Evolutionary conservation across 2,797 vertebrate genomes (phyloP).

Genomic region (Apogon talboti): DNA sequence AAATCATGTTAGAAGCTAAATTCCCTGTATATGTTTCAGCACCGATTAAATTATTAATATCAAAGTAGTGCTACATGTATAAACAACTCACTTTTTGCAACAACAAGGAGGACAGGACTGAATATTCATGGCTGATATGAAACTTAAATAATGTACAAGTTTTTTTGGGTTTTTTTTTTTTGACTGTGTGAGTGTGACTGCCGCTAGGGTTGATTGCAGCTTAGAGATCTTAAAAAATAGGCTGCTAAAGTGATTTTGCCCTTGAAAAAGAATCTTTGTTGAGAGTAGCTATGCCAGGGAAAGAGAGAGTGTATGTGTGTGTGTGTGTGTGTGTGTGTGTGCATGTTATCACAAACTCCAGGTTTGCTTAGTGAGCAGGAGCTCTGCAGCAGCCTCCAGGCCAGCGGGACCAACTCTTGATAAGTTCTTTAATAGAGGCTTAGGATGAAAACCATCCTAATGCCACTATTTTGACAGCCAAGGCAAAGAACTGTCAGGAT

Average conservation of each 20-base stretch:
- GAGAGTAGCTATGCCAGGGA: conserved; percentile 16
- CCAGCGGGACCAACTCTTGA: conserved; percentile 43
- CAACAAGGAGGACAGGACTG: conserved; percentile 18
- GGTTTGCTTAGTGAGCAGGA: conserved; percentile 57
- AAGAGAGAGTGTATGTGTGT: conserved; percentile 4
- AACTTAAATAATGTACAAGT: conserved; percentile 26
- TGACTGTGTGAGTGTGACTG: conserved; percentile 14
- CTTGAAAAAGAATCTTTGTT: conserved; percentile 52
- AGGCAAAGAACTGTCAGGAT: conserved; percentile 30
- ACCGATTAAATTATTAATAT: conserved; percentile 20
- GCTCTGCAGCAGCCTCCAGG: conserved; percentile 54
- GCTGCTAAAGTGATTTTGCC: conserved; percentile 37
- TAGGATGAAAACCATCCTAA: conserved; percentile 59
- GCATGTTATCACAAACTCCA: conserved; percentile 52
- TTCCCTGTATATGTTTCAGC: background rate
- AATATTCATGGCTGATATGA: conserved; percentile 39
- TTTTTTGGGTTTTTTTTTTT: conserved; percentile 21
- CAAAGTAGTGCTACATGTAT: conserved; percentile 20
- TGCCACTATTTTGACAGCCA: conserved; percentile 47
- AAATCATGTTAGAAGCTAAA: background rate
- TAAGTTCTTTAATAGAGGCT: conserved; percentile 59
- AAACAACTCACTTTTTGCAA: conserved; percentile 27
- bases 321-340: conserved; percentile 6
- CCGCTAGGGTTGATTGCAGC: conserved; percentile 24
- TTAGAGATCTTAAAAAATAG: conserved; percentile 35